phyloP scores from a whole-genome alignment of 2,888 invertebrate genomes.

The Melipona bicolor region DNA sequence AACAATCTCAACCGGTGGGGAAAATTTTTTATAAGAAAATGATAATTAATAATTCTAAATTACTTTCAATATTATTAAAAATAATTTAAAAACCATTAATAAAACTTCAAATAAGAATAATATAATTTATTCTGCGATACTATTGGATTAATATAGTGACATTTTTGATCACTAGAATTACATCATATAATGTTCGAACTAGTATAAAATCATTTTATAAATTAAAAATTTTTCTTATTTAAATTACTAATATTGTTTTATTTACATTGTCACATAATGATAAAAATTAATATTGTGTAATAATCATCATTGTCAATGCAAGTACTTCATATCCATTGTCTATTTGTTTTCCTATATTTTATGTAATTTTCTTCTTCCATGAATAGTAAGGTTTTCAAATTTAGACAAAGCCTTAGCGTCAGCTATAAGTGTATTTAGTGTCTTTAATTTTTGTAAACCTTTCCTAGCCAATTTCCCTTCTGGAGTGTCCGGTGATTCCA shows the following conservation, averaged over 20 bases:
- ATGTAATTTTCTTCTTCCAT: constrained; percentile 44
- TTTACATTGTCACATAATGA: background rate
- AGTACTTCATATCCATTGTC: background rate
- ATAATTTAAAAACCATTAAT: background rate
- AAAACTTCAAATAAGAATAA: background rate
- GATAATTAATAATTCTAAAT: background rate
- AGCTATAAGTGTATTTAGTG: constrained; percentile 85
- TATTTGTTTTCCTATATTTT: constrained; percentile 27
- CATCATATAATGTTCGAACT: background rate
- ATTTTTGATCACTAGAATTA: constrained; percentile 8
- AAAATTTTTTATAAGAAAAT: background rate
- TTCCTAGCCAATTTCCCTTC: constrained; percentile 89
- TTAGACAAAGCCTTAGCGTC: constrained; percentile 64
- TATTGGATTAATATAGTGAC: constrained; percentile 1
- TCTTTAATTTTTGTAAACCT: constrained; percentile 88
- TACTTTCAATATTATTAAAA: background rate
- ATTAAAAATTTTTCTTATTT: background rate
- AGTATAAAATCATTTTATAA: too few species aligned
- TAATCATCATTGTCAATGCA: background rate
- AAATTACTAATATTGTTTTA: background rate
- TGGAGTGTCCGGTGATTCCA: constrained; percentile 90
- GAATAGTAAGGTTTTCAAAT: constrained; percentile 12
- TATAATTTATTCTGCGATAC: background rate
- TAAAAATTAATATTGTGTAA: background rate
- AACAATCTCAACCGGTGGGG: background rate